phyloP scores from a whole-genome alignment of 2,888 invertebrate species.

The Phymatocera aterrima region DNA sequence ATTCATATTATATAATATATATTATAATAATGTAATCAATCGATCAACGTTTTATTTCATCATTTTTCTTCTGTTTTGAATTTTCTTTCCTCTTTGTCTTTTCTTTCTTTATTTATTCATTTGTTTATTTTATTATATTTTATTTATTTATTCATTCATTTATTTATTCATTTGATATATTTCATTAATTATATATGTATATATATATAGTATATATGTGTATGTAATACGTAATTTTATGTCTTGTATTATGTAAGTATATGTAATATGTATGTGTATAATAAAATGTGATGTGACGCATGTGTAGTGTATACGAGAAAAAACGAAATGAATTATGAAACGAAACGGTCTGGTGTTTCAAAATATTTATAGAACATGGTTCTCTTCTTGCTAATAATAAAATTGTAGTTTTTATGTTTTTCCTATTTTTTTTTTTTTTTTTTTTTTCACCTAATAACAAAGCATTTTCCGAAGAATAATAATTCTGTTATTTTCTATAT shows the following conservation, averaged over 20 bases:
- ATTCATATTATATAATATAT: no score
- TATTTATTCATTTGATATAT: slow-evolving; percentile 48
- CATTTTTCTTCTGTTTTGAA: slow-evolving; percentile 41
- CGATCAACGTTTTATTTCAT: slow-evolving; percentile 70
- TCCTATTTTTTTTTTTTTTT: no score
- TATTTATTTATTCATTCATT: slow-evolving; percentile 56
- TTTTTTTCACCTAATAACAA: no score
- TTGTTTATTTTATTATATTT: slow-evolving; percentile 54
- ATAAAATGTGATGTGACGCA: no score
- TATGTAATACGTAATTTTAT: not conserved
- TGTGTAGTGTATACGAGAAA: no score
- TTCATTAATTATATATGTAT: not conserved
- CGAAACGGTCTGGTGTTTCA: no score
- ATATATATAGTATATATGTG: not conserved
- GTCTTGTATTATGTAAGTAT: not conserved
- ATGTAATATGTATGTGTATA: not conserved
- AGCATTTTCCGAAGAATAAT: no score
- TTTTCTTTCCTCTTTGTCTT: slow-evolving; percentile 15
- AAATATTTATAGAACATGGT: no score
- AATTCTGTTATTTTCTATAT: no score
- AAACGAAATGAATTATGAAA: no score
- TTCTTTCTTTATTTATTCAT: slow-evolving; percentile 49
- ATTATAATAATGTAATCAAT: slow-evolving; percentile 63
- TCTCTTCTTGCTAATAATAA: no score
- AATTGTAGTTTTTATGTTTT: no score